Conservation (phyloP, 2,113 vertebrate species). For the Cygnus buccinator region DNA sequence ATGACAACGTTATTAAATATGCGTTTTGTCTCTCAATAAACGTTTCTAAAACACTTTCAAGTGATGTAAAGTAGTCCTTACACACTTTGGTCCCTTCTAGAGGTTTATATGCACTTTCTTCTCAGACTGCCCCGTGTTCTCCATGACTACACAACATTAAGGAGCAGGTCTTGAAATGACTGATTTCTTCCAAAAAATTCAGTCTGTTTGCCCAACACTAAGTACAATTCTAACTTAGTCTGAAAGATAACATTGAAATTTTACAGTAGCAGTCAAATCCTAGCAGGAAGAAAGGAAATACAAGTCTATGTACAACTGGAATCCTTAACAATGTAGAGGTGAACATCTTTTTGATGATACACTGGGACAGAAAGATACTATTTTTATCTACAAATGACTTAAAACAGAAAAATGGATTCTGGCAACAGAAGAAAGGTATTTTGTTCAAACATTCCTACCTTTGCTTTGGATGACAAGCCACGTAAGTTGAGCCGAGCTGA, state of each 20-base stretch:
- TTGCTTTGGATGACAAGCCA: slow-evolving; percentile 89
- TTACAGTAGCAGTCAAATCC: background rate
- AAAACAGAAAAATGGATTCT: background rate
- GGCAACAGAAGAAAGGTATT: background rate
- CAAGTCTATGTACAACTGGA: background rate
- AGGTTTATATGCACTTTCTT: background rate
- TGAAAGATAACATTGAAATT: background rate
- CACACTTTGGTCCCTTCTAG: background rate
- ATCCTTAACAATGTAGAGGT: background rate
- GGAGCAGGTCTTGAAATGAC: background rate
- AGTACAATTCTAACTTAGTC: background rate
- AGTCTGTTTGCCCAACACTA: background rate
- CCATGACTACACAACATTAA: background rate
- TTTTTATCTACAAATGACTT: background rate
- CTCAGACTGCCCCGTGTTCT: background rate
- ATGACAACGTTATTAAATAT: background rate
- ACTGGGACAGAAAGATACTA: background rate
- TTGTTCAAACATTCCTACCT: slow-evolving; percentile 76
- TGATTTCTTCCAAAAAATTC: background rate
- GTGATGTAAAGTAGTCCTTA: background rate
- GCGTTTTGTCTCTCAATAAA: background rate
- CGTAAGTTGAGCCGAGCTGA: slow-evolving; percentile 90
- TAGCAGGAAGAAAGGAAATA: background rate
- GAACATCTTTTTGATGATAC: background rate
- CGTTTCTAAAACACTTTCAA: background rate